Percentiles rank a stretch among this genome's conserved stretches.
Evolutionary conservation across 2,797 vertebrate species (phyloP).

Genomic region (Micropoecilia bifurca): DNA sequence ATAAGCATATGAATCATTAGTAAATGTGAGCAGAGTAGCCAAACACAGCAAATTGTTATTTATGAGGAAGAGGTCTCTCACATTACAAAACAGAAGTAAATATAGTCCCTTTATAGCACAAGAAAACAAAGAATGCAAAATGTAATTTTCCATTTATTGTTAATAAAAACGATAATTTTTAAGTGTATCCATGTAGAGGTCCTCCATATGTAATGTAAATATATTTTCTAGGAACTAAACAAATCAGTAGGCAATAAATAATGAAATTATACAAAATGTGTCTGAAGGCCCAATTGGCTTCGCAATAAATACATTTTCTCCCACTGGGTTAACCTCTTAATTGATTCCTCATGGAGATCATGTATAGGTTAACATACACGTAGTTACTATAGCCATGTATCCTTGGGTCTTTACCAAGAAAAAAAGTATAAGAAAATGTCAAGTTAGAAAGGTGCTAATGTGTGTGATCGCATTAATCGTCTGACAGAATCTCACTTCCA

Average conservation of each 20-base stretch:
- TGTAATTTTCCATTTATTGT: background rate
- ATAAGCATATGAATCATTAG: background rate
- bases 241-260: background rate
- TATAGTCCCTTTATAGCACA: slow-evolving; percentile 8
- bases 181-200: background rate
- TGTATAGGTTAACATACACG: background rate
- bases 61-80: background rate
- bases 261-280: background rate
- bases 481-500: slow-evolving; percentile 82
- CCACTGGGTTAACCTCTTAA: slow-evolving; percentile 19
- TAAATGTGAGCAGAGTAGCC: background rate
- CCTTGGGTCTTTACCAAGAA: slow-evolving; percentile 49
- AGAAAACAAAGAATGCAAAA: background rate
- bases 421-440: slow-evolving; percentile 62
- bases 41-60: background rate
- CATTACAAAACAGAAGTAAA: background rate
- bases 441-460: slow-evolving; percentile 77
- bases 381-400: slow-evolving; percentile 32
- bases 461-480: slow-evolving; percentile 83
- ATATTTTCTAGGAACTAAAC: background rate
- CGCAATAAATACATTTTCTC: slow-evolving; percentile 20
- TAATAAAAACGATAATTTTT: background rate
- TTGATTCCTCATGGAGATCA: slow-evolving; percentile 26
- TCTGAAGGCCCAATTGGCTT: background rate
- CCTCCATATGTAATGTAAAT: background rate